Evolutionary conservation across 2,888 invertebrate species (phyloP).

Genomic region (Plagodis dolabraria): DNA sequence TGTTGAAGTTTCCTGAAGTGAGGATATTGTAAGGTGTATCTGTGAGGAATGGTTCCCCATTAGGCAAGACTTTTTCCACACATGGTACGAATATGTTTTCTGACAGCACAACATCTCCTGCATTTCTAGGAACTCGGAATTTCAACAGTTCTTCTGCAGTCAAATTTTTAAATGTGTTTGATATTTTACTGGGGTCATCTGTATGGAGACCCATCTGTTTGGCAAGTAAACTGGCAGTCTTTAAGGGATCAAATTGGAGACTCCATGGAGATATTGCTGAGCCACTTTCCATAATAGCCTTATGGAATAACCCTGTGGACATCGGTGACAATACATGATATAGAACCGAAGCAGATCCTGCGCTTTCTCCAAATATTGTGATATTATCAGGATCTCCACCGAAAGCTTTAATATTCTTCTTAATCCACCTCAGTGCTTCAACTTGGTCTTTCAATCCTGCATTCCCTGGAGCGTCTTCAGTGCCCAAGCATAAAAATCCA

Average conservation of each 20-base stretch:
- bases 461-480: slow-evolving; percentile 73
- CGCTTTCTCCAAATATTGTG: slow-evolving; percentile 76
- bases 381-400: slow-evolving; percentile 73
- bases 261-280: slow-evolving; percentile 73
- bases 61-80: slow-evolving; percentile 56
- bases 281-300: slow-evolving; percentile 74
- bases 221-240: slow-evolving; percentile 60
- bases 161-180: slow-evolving; percentile 55
- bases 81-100: slow-evolving; percentile 77
- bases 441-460: slow-evolving; percentile 76
- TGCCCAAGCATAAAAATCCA: slow-evolving; percentile 72
- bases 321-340: slow-evolving; percentile 71
- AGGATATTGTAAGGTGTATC: slow-evolving; percentile 68
- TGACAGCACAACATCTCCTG: slow-evolving; percentile 66
- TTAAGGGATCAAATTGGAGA: slow-evolving; percentile 67
- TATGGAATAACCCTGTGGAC: slow-evolving; percentile 70
- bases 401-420: slow-evolving; percentile 64
- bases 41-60: slow-evolving; percentile 55
- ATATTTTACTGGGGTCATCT: slow-evolving; percentile 58
- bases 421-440: slow-evolving; percentile 69
- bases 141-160: slow-evolving; percentile 53
- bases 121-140: slow-evolving; percentile 62
- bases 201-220: slow-evolving; percentile 58
- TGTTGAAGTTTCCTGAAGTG: slow-evolving; percentile 53
- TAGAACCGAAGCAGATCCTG: slow-evolving; percentile 71